Evolutionary conservation across 2,888 invertebrate species (phyloP), one percentile per base, ranked within the genome.

Genomic region (Oligia fasciuncula): DNA sequence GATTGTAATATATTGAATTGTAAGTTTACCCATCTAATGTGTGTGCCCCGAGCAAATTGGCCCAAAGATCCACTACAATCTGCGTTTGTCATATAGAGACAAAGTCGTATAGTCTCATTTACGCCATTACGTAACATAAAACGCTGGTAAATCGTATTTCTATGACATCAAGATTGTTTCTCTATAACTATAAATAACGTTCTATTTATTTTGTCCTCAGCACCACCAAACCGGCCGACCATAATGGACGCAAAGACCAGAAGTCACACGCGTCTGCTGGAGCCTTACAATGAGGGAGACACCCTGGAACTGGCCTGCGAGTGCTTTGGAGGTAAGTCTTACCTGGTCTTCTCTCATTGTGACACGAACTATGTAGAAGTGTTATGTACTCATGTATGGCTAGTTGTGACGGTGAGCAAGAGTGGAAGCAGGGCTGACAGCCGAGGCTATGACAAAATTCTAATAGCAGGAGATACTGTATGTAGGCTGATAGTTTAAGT

Each of bases 211-310:
- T 81, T 85, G 91, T 92, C 91, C 97, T 19, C 97, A 98, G 99
- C 98, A 87, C 98, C 98, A 83, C 98, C 98, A 8, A 98, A 98
- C 90, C 97, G 98, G 90, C 98, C 98, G 43, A 97, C 97, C 88
- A 98, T 99, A 91, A 98, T 98, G 95, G 98, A 98, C 90, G 98
- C 98, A 60, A 98, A 98, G 93, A 97, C 98, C 73, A 97, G 98
- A 88, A 98, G 98, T 91, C 97, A 97, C 92, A 97, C 98, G 81
- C 97, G 97, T 86, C 97, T 98, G 83, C 97, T 98, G 91, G 98
- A 98, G 94, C 98, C 98, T 4, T 99, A 98, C 96, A 98, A 98
- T 92, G 99, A 99, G 95, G 99, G 98, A 77, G 98, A 98, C 89
- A 98, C 98, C 90, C 97, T 99, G 81, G 98, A 98, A 90, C 97